phyloP scores from a whole-genome alignment of 2,113 vertebrate species.

The Mixornis gularis region DNA sequence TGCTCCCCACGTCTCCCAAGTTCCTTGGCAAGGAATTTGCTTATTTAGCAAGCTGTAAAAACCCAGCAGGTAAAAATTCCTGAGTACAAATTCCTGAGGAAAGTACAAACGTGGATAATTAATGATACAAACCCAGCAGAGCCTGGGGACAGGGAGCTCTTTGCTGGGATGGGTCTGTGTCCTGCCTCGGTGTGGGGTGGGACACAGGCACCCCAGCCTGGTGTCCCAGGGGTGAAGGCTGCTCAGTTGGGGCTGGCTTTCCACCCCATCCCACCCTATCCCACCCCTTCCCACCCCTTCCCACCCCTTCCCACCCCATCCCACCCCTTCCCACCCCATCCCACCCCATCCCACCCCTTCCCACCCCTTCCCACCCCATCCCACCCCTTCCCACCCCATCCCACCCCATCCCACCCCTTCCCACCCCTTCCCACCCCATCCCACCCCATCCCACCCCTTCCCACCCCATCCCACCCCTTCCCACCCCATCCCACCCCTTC shows the following conservation, averaged over 20 bases:
- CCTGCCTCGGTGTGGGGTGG: rapidly evolving
- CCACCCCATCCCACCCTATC: too few relatives aligned
- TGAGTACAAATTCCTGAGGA: not conserved
- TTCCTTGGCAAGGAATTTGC: not conserved
- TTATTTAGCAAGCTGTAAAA: not conserved
- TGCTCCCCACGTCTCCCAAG: rapidly evolving
- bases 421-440: not conserved
- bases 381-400: not conserved
- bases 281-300: not conserved
- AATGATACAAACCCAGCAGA: not conserved
- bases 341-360: not conserved
- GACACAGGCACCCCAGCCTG: not conserved
- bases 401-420: too few relatives aligned
- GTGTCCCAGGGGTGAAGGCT: not conserved
- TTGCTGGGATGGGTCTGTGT: not conserved
- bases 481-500: too few relatives aligned
- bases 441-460: too few relatives aligned
- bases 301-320: not conserved
- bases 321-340: not conserved
- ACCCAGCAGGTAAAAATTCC: not conserved
- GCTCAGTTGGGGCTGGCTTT: not conserved
- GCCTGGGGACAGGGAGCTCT: not conserved
- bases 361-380: not conserved
- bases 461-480: not conserved
- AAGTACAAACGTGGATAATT: not conserved